Conservation (phyloP, 2,888 invertebrate genomes). For the Macropis europaea region DNA sequence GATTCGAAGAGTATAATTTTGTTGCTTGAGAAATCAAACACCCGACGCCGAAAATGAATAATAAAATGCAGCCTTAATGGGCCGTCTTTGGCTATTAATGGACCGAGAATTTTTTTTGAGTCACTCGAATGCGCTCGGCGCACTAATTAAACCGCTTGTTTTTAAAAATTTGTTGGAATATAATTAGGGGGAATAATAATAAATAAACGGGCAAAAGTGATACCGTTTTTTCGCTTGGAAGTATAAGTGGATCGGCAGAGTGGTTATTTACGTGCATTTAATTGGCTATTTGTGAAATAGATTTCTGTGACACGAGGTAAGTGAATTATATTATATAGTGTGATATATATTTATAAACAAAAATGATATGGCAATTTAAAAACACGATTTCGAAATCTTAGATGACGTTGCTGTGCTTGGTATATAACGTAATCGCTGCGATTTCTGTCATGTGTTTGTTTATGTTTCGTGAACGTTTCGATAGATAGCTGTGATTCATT, state of each 20-base stretch:
- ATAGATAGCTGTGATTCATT: slow-evolving; percentile 5
- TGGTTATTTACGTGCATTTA: neutral
- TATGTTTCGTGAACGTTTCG: neutral
- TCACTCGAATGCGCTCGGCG: neutral
- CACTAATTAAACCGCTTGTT: slow-evolving; percentile 8
- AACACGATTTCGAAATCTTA: neutral
- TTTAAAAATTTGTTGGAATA: neutral
- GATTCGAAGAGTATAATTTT: neutral
- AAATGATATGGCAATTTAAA: neutral
- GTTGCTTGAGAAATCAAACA: too few relatives aligned
- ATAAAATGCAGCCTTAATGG: slow-evolving; percentile 26
- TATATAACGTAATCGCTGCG: slow-evolving; percentile 10
- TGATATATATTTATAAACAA: neutral
- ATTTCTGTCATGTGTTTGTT: neutral
- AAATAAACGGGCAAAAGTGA: neutral
- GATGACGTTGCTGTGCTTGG: neutral
- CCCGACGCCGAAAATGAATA: neutral
- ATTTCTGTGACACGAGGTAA: neutral
- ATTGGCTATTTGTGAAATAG: neutral
- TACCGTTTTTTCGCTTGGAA: neutral
- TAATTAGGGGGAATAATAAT: neutral
- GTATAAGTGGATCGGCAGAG: neutral
- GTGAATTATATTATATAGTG: neutral
- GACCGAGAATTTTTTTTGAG: neutral
- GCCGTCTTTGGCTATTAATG: neutral